Conservation (phyloP, 1,140 invertebrate species). For the Samia ricini region DNA sequence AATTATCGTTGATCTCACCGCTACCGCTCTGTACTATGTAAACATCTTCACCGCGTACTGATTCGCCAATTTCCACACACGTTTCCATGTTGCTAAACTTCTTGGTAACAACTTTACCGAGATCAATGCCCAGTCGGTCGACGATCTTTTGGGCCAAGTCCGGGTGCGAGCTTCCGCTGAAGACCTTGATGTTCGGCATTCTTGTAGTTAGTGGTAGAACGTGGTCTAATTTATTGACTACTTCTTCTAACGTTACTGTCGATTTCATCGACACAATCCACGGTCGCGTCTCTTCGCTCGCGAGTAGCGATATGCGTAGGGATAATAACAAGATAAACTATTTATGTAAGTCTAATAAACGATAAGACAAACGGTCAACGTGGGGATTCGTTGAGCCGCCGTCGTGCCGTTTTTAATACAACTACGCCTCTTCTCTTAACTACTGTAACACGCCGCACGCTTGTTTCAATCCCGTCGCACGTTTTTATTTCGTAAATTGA, state of each 20-base stretch:
- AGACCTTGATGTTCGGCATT: conserved; percentile 99
- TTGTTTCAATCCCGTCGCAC: conserved; percentile 33
- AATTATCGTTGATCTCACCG: conserved; percentile 98
- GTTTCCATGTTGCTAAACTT: conserved; percentile 99
- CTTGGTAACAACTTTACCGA: conserved; percentile 98
- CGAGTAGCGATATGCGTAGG: conserved; percentile 33
- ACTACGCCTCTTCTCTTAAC: conserved; percentile 18
- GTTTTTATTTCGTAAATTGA: conserved; percentile 55
- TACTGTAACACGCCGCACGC: conserved; percentile 22
- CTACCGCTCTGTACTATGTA: conserved; percentile 99
- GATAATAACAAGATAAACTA: conserved; percentile 48
- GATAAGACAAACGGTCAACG: conserved; percentile 59
- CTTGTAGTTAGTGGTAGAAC: conserved; percentile 62
- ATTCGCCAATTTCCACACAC: conserved; percentile 99
- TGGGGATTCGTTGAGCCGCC: conserved; percentile 38
- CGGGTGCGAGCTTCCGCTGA: conserved; percentile 97
- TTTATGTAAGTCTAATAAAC: conserved; percentile 48
- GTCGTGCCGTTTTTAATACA: conserved; percentile 44
- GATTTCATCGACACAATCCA: conserved; percentile 67
- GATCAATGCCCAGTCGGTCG: conserved; percentile 96
- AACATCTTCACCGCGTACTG: conserved; percentile 99
- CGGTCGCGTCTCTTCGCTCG: conserved; percentile 44
- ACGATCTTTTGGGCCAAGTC: conserved; percentile 97
- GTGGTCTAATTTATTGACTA: conserved; percentile 71
- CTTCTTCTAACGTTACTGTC: conserved; percentile 62